Conservation (phyloP, 2,797 vertebrate genomes). For the Poecilia gillii region DNA sequence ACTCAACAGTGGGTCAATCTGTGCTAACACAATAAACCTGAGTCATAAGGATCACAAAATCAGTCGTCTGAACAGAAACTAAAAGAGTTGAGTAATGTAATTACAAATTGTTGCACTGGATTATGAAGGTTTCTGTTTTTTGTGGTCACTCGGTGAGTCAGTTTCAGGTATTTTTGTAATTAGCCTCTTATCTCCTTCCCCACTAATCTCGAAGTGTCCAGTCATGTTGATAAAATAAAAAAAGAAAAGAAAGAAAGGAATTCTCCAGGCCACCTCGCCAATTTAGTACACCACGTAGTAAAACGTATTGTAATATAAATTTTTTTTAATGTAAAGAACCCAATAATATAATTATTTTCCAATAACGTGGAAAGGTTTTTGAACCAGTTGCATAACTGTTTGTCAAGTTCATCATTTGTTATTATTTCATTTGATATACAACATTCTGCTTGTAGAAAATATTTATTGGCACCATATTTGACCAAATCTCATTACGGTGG, state of each 20-base stretch:
- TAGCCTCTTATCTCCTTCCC: not conserved
- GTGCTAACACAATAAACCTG: not conserved
- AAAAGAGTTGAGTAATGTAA: not conserved
- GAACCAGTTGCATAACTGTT: not conserved
- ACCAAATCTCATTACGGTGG: not conserved
- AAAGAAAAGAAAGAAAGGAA: not conserved
- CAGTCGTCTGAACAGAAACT: not conserved
- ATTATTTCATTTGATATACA: not conserved
- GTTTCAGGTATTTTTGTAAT: not conserved
- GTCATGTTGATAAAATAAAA: not conserved
- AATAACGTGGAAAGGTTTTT: not conserved
- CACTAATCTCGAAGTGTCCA: not conserved
- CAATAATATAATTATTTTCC: not conserved
- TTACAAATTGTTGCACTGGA: not conserved
- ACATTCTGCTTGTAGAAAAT: not conserved
- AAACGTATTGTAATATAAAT: not conserved
- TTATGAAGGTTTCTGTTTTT: slow-evolving; percentile 13
- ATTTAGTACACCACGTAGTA: not conserved
- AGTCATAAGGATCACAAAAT: not conserved
- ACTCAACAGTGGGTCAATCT: not conserved
- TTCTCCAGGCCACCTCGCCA: not conserved
- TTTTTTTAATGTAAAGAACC: not conserved
- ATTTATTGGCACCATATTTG: not conserved
- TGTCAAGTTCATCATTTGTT: not conserved
- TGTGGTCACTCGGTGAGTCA: slow-evolving; percentile 15